phyloP scores from a whole-genome alignment of 1,140 invertebrate genomes.

The Papilio helenus region DNA sequence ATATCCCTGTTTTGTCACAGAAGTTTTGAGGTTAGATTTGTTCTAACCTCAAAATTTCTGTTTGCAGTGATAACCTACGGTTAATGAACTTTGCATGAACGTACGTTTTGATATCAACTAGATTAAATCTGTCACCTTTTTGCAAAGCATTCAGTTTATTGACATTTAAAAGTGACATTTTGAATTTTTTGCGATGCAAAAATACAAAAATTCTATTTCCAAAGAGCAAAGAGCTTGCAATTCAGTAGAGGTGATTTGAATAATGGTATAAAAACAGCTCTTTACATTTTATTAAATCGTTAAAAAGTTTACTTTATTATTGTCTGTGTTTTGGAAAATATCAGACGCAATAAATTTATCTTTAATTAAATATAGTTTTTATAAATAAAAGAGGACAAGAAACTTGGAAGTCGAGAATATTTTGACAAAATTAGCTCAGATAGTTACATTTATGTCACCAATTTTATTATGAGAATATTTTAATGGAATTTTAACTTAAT shows the following conservation, averaged over 20 bases:
- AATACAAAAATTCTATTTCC: neutral
- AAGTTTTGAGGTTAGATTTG: neutral
- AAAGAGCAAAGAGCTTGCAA: neutral
- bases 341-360: neutral
- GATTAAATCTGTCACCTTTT: neutral
- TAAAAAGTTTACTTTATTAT: neutral
- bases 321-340: neutral
- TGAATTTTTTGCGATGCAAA: constrained; percentile 51
- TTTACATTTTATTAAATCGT: constrained; percentile 6
- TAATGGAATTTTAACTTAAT: neutral
- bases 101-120: neutral
- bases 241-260: neutral
- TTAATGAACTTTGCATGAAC: neutral
- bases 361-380: neutral
- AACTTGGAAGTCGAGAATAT: neutral
- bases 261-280: constrained; percentile 11
- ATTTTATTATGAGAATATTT: too few relatives aligned
- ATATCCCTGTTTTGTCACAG: neutral
- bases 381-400: neutral
- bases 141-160: constrained; percentile 40
- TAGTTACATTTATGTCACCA: too few relatives aligned
- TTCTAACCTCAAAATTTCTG: too few relatives aligned
- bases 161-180: constrained; percentile 48
- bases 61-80: neutral
- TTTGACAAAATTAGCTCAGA: neutral